A percentile compares a stretch with the other conserved stretches of the same genome.
Evolutionary conservation across 1,140 invertebrate genomes (phyloP).

Genomic region (Habropoda laboriosa): DNA sequence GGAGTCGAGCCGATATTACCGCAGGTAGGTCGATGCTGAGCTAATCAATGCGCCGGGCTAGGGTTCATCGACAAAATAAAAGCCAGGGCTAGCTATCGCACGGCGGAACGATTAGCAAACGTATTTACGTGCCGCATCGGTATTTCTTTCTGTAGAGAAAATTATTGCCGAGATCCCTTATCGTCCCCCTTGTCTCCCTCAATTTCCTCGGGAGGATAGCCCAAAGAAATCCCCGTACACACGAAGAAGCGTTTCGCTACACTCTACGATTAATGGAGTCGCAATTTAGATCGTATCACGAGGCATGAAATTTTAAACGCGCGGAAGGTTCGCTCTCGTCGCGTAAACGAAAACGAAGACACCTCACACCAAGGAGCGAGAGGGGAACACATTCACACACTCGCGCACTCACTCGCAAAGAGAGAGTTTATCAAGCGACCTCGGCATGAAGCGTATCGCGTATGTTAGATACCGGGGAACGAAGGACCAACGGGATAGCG

Average conservation of each 20-base stretch:
- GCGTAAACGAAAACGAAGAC: background rate
- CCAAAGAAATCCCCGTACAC: background rate
- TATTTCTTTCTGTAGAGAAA: background rate
- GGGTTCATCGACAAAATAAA: slow-evolving; percentile 31
- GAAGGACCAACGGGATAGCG: background rate
- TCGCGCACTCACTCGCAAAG: too few relatives aligned
- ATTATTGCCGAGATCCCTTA: background rate
- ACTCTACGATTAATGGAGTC: background rate
- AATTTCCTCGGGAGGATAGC: background rate
- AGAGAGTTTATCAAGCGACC: slow-evolving; percentile 2
- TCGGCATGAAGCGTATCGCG: slow-evolving; percentile 11
- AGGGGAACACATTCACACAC: too few relatives aligned
- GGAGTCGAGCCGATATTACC: slow-evolving; percentile 37
- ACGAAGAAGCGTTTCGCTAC: background rate
- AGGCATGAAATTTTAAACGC: background rate
- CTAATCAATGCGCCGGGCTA: slow-evolving; percentile 23
- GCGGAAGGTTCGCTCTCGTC: background rate
- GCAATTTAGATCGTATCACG: background rate
- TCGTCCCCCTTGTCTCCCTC: background rate
- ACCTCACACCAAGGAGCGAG: too few relatives aligned
- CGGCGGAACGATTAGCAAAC: background rate
- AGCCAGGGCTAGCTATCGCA: background rate
- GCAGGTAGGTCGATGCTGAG: slow-evolving; percentile 4
- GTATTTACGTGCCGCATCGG: slow-evolving; percentile 8
- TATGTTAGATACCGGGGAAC: slow-evolving; percentile 16